Evolutionary conservation across 1,140 invertebrate genomes (phyloP).

Genomic region (Daktulosphaira vitifoliae): DNA sequence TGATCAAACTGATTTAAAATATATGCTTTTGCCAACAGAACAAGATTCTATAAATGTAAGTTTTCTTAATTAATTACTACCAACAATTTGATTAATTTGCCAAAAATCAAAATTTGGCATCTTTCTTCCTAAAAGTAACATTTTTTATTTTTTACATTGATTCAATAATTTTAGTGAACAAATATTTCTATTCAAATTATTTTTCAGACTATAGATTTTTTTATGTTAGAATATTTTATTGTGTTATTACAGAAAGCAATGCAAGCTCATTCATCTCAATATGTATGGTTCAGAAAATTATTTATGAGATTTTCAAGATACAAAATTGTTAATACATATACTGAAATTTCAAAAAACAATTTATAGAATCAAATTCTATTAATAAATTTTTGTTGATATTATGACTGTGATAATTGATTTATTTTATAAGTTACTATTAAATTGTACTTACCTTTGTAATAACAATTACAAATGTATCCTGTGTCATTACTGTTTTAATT

Average conservation of each 20-base stretch:
- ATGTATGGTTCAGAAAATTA: slow-evolving; percentile 84
- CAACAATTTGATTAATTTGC: too few species aligned
- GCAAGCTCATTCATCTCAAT: slow-evolving; percentile 74
- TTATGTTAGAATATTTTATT: slow-evolving; percentile 28
- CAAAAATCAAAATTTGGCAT: too few species aligned
- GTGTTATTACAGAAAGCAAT: slow-evolving; percentile 55
- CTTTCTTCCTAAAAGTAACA: too few species aligned
- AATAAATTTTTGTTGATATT: not conserved
- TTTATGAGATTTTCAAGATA: slow-evolving; percentile 87
- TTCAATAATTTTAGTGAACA: too few species aligned
- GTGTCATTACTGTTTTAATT: not conserved
- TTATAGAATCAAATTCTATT: too few species aligned
- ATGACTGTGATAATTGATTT: slow-evolving; percentile 21
- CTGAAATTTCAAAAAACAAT: slow-evolving; percentile 59
- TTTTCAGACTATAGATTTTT: slow-evolving; percentile 19
- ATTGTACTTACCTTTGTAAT: too few species aligned
- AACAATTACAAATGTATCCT: not conserved
- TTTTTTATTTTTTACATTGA: too few species aligned
- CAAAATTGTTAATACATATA: slow-evolving; percentile 77
- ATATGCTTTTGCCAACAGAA: slow-evolving; percentile 47
- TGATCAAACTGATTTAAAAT: slow-evolving; percentile 64
- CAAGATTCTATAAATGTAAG: slow-evolving; percentile 39
- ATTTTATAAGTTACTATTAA: too few species aligned
- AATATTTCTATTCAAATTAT: slow-evolving; percentile 40
- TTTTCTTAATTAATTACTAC: not conserved